Conservation (phyloP, 2,797 vertebrate species). For the Lepus oiostolus region DNA sequence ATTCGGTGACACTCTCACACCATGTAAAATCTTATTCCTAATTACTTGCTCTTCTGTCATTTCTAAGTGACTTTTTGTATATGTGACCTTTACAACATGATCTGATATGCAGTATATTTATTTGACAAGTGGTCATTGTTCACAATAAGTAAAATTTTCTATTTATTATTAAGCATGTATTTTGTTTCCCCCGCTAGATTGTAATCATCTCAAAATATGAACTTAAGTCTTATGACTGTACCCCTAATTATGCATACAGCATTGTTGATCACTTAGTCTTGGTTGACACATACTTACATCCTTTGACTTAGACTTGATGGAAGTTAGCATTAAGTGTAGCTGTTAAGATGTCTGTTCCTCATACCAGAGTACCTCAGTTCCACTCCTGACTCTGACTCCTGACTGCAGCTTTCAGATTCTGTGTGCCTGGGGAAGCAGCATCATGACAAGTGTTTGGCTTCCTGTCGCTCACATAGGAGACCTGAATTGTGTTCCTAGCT, state of each 20-base stretch:
- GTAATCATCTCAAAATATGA: background rate
- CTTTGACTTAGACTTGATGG: background rate
- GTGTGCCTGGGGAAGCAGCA: too few species aligned
- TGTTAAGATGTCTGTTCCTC: too few species aligned
- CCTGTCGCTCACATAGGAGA: too few species aligned
- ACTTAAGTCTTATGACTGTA: background rate
- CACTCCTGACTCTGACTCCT: too few species aligned
- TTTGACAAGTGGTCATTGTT: background rate
- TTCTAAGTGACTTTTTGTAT: background rate
- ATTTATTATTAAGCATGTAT: background rate
- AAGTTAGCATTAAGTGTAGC: too few species aligned
- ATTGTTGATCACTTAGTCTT: background rate
- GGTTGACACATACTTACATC: background rate
- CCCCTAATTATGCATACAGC: background rate
- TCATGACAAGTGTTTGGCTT: too few species aligned
- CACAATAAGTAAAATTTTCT: background rate
- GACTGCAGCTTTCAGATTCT: too few species aligned
- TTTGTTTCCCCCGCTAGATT: constrained; percentile 6
- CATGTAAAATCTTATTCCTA: background rate
- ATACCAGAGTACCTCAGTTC: too few species aligned
- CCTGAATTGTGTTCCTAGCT: too few species aligned
- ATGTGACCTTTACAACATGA: background rate
- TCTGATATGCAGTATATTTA: background rate
- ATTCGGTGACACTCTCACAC: background rate
- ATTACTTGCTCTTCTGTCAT: background rate